A percentile compares a stretch with the other conserved stretches of the same genome.
These are phyloP conservation scores for Rana temporaria DNA, from an alignment of 2,113 vertebrate species.

Conservation along the genomic window DNA sequence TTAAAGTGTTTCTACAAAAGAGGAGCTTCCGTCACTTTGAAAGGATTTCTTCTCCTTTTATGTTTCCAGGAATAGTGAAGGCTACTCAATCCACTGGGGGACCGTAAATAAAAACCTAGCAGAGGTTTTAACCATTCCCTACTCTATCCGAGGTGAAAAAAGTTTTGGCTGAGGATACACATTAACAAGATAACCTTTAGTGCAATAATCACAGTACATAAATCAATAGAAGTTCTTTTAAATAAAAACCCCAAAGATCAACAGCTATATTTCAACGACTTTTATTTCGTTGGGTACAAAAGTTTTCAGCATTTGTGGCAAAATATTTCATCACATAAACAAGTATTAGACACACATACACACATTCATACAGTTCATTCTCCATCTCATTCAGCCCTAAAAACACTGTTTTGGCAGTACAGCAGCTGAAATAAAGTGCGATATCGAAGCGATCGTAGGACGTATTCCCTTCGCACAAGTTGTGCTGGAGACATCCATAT, in stretches of 20 bases:
- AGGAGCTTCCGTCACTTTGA: too few relatives aligned
- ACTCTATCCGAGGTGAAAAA: too few relatives aligned
- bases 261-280: constrained; percentile 63
- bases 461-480: constrained; percentile 82
- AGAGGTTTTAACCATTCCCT: too few relatives aligned
- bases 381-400: constrained; percentile 63
- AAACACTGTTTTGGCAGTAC: constrained; percentile 94
- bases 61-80: too few relatives aligned
- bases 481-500: constrained; percentile 71
- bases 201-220: background rate
- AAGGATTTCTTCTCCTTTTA: too few relatives aligned
- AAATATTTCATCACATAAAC: constrained; percentile 70
- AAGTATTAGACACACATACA: constrained; percentile 33
- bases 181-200: background rate
- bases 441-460: constrained; percentile 72
- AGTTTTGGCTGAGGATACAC: too few relatives aligned
- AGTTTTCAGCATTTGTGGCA: constrained; percentile 73
- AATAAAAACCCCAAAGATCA: constrained; percentile 17
- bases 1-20: too few relatives aligned
- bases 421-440: constrained; percentile 91
- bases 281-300: constrained; percentile 80
- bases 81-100: too few relatives aligned
- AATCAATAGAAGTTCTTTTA: background rate
- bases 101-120: too few relatives aligned
- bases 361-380: constrained; percentile 24